These are phyloP conservation scores for Synergus gifuensis DNA, from an alignment of 2,888 invertebrate genomes.

Conservation along the genomic window DNA sequence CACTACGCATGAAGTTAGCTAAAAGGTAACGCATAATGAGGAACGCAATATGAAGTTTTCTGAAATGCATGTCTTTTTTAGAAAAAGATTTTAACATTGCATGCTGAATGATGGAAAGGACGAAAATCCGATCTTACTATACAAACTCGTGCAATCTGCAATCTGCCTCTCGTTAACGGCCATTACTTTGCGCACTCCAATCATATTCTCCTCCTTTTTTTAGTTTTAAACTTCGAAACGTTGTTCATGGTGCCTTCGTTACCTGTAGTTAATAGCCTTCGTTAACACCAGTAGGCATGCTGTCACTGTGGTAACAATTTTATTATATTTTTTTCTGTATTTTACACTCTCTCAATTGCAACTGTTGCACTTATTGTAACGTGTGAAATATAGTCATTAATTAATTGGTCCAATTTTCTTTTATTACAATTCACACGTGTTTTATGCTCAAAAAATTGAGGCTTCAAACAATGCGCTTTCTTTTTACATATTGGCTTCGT, in stretches of 20 bases:
- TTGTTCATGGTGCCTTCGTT: slow-evolving; percentile 46
- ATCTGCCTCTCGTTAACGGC: slow-evolving; percentile 53
- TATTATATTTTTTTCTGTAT: background rate
- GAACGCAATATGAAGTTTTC: too few species aligned
- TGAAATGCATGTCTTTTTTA: too few species aligned
- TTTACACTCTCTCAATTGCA: background rate
- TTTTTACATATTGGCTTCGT: background rate
- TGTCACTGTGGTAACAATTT: slow-evolving; percentile 29
- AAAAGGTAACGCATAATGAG: too few species aligned
- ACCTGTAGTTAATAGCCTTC: slow-evolving; percentile 58
- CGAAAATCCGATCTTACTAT: slow-evolving; percentile 3
- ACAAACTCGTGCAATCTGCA: slow-evolving; percentile 23
- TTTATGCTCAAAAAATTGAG: background rate
- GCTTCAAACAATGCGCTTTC: background rate
- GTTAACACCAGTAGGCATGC: slow-evolving; percentile 49
- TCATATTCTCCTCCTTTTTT: slow-evolving; percentile 37
- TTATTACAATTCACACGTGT: background rate
- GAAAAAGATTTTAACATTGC: background rate
- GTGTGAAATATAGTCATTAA: background rate
- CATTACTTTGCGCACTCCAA: slow-evolving; percentile 49
- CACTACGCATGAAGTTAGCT: too few species aligned
- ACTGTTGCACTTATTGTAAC: background rate
- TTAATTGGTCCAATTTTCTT: background rate
- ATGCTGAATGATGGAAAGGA: background rate
- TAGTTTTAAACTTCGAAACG: slow-evolving; percentile 48